Percentiles rank a stretch among this genome's conserved stretches.
These are phyloP conservation scores for Calliopum simillimum DNA, from an alignment of 2,888 invertebrate genomes.

Conservation along the genomic window DNA sequence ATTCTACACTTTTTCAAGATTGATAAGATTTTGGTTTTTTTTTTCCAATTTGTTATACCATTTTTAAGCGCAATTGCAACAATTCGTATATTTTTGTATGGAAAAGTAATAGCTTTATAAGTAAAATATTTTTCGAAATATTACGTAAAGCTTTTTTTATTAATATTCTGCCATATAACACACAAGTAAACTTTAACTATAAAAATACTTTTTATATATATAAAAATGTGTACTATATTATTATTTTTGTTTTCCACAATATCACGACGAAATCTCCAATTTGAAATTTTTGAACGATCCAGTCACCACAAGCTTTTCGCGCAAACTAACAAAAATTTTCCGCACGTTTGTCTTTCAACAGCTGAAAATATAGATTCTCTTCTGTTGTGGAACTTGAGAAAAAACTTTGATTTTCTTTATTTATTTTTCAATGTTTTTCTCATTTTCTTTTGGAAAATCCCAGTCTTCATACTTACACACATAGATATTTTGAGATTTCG, in stretches of 20 bases:
- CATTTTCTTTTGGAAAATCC: no score
- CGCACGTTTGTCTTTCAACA: conserved; percentile 37
- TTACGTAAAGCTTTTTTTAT: conserved; percentile 28
- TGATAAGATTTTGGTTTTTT: no score
- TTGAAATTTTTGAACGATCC: conserved; percentile 47
- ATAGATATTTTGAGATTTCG: no score
- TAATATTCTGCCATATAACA: conserved; percentile 21
- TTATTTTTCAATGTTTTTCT: no score
- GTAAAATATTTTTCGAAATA: neutral
- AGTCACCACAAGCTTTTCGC: conserved; percentile 55
- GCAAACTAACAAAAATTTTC: conserved; percentile 53
- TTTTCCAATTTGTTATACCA: no score
- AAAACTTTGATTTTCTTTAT: no score
- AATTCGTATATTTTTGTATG: no score
- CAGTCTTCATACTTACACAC: no score
- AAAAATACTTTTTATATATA: conserved; percentile 27
- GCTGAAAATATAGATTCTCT: conserved; percentile 33
- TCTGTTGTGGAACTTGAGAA: neutral
- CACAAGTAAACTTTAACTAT: conserved; percentile 40
- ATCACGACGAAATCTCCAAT: conserved; percentile 14
- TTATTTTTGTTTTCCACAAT: conserved; percentile 30
- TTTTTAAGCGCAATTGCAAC: no score
- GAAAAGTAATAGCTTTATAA: no score
- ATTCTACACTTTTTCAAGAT: no score
- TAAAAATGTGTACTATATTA: no score